phyloP scores from a whole-genome alignment of 2,888 invertebrate species.

The Drosophila imparisetae region DNA sequence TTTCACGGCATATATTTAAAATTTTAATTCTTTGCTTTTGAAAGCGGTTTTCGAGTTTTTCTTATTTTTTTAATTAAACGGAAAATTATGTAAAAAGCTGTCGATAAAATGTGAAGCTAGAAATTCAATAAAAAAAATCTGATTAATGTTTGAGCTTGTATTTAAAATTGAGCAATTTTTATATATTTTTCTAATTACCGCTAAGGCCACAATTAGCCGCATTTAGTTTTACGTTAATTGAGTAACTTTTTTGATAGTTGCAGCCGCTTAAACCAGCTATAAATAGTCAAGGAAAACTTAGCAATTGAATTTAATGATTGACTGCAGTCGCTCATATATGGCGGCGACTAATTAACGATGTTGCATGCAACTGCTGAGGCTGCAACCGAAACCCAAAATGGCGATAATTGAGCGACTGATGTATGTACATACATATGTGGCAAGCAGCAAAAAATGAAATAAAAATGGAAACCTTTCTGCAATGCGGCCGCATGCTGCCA shows the following conservation, averaged over 20 bases:
- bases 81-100: not conserved
- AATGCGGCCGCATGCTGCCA: slow-evolving; percentile 42
- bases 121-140: not conserved
- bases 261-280: slow-evolving; percentile 4
- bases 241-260: slow-evolving; percentile 1
- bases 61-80: not conserved
- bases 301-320: slow-evolving; percentile 66
- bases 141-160: not conserved
- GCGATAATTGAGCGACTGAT: slow-evolving; percentile 48
- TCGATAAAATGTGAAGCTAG: not conserved
- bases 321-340: slow-evolving; percentile 47
- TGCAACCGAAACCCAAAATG: slow-evolving; percentile 46
- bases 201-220: not conserved
- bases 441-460: slow-evolving; percentile 20
- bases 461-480: slow-evolving; percentile 54
- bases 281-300: slow-evolving; percentile 42
- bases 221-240: not conserved
- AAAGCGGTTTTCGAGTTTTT: not conserved
- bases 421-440: slow-evolving; percentile 17
- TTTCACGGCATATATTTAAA: not conserved
- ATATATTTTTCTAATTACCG: not conserved
- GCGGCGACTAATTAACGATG: slow-evolving; percentile 57
- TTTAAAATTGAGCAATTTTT: not conserved
- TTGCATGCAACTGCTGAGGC: slow-evolving; percentile 35
- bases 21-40: slow-evolving; percentile 4